phyloP scores from a whole-genome alignment of 2,113 vertebrate genomes.

The Picathartes gymnocephalus region DNA sequence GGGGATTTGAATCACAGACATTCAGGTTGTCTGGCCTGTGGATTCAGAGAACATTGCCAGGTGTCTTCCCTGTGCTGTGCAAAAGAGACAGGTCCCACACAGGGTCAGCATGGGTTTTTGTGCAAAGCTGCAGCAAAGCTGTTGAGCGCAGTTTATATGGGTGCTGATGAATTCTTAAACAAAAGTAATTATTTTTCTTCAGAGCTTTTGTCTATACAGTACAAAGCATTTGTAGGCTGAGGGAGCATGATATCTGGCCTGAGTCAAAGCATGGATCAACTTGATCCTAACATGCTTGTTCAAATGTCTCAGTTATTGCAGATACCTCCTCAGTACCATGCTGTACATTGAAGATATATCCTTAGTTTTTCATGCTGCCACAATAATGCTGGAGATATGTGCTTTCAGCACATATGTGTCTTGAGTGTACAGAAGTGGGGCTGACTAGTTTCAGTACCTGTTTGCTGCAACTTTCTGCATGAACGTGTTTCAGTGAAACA shows the following conservation, averaged over 20 bases:
- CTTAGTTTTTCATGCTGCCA: not conserved
- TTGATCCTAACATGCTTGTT: not conserved
- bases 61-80: not conserved
- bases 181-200: not conserved
- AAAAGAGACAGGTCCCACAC: not conserved
- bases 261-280: not conserved
- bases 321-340: no score
- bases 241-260: not conserved
- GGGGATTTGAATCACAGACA: not conserved
- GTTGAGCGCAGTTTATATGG: not conserved
- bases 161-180: not conserved
- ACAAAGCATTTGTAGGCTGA: not conserved
- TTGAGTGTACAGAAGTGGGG: not conserved
- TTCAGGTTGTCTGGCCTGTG: no score
- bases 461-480: not conserved
- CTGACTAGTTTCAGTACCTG: not conserved
- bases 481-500: not conserved
- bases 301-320: not conserved
- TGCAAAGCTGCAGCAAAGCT: not conserved
- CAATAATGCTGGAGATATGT: not conserved
- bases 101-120: not conserved
- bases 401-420: not conserved
- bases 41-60: not conserved
- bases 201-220: not conserved
- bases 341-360: not conserved